Evolutionary conservation across 2,113 vertebrate genomes (phyloP).

Genomic region (Pteronura brasiliensis): DNA sequence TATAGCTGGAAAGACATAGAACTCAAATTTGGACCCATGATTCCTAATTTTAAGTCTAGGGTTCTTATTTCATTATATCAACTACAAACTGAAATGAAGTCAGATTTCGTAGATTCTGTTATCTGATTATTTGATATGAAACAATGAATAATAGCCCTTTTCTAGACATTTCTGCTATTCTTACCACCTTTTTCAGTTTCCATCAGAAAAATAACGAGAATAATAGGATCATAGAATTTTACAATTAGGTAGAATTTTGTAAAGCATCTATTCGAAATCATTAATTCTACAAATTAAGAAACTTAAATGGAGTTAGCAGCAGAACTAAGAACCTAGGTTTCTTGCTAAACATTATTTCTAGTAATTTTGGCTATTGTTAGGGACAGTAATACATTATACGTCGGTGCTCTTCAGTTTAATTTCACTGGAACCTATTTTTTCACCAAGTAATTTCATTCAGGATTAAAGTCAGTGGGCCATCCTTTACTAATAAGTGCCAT

Average conservation of each 20-base stretch:
- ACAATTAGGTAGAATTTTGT: neutral
- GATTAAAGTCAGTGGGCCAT: neutral
- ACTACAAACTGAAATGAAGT: neutral
- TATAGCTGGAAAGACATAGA: neutral
- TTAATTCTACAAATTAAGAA: slow-evolving; percentile 24
- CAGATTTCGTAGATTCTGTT: slow-evolving; percentile 35
- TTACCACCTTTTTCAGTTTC: slow-evolving; percentile 11
- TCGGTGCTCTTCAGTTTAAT: neutral
- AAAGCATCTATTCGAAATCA: neutral
- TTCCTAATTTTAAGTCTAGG: neutral
- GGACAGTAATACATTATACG: neutral
- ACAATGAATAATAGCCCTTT: neutral
- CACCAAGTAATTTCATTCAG: neutral
- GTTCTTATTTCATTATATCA: neutral
- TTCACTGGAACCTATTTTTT: slow-evolving; percentile 12
- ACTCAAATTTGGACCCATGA: neutral
- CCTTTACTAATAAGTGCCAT: neutral
- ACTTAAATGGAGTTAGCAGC: neutral
- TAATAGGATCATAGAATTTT: slow-evolving; percentile 1
- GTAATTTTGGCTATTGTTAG: neutral
- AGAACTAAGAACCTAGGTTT: neutral
- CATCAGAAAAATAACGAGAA: slow-evolving; percentile 19
- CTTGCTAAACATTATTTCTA: neutral
- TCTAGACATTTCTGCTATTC: neutral
- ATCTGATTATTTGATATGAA: neutral